These are phyloP conservation scores for Steinernema hermaphroditum DNA, from an alignment of 2,888 invertebrate species.

Conservation along the genomic window DNA sequence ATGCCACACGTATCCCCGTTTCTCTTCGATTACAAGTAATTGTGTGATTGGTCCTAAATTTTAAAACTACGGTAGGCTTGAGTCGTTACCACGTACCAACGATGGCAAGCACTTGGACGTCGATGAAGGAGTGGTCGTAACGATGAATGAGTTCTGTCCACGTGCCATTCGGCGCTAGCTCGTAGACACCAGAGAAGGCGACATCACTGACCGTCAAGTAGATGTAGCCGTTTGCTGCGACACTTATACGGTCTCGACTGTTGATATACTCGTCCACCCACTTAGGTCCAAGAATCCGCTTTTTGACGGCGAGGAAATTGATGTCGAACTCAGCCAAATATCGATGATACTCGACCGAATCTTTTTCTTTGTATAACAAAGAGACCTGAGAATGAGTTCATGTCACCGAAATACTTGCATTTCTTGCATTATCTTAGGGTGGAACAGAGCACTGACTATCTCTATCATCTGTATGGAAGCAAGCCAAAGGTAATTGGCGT, in stretches of 20 bases:
- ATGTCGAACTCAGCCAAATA: conserved; percentile 20
- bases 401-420: not conserved
- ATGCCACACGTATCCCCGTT: conserved; percentile 34
- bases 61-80: too few species aligned
- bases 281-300: conserved; percentile 1
- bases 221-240: conserved; percentile 17
- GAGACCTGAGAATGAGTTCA: not conserved
- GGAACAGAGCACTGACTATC: too few species aligned
- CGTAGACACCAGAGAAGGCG: conserved; percentile 15
- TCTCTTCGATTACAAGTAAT: conserved; percentile 41
- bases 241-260: not conserved
- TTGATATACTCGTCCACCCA: not conserved
- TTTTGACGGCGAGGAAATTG: conserved; percentile 13
- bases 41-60: conserved; percentile 46
- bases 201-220: conserved; percentile 2
- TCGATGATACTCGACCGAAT: conserved; percentile 1
- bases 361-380: conserved; percentile 3
- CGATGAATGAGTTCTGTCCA: conserved; percentile 17
- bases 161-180: not conserved
- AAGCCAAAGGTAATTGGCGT: too few species aligned
- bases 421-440: too few species aligned
- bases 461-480: too few species aligned
- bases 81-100: conserved; percentile 10
- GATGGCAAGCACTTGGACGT: conserved; percentile 20
- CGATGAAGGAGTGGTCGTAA: conserved; percentile 23